phyloP scores from a whole-genome alignment of 2,888 invertebrate species.

The Sarcophaga rosellei region DNA sequence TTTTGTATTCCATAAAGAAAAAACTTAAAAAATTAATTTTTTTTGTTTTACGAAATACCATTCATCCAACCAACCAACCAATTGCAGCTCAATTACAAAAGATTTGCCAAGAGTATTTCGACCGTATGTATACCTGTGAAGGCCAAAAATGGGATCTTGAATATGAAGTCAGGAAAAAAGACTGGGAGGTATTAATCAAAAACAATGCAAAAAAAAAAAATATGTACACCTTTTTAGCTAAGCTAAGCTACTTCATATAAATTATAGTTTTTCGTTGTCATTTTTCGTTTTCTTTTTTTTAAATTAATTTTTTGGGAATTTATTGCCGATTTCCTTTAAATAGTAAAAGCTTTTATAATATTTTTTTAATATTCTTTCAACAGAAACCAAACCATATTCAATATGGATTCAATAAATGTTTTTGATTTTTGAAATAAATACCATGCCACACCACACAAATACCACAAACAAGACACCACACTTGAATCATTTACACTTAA shows the following conservation, averaged over 20 bases:
- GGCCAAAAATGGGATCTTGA: slow-evolving; percentile 99
- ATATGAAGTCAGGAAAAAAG: slow-evolving; percentile 99
- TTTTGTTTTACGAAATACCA: background rate
- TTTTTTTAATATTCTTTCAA: slow-evolving; percentile 6
- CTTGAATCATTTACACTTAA: slow-evolving; percentile 7
- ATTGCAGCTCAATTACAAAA: slow-evolving; percentile 88
- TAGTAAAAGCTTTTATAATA: slow-evolving; percentile 44
- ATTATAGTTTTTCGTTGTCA: slow-evolving; percentile 17
- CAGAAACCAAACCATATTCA: slow-evolving; percentile 58
- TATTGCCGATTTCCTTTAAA: slow-evolving; percentile 23
- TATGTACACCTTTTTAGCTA: background rate
- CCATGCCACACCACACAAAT: slow-evolving; percentile 21
- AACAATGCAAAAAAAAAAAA: background rate
- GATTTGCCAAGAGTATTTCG: slow-evolving; percentile 97
- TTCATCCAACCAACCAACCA: slow-evolving; percentile 22
- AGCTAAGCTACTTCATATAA: background rate
- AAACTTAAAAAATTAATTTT: background rate
- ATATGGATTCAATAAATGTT: slow-evolving; percentile 39
- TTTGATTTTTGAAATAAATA: slow-evolving; percentile 59
- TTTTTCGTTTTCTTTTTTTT: slow-evolving; percentile 31
- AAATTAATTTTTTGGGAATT: slow-evolving; percentile 41
- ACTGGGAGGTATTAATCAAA: slow-evolving; percentile 92
- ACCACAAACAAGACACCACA: background rate
- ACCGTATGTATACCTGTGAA: slow-evolving; percentile 98
- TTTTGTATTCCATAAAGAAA: background rate